These are phyloP conservation scores for Loriculus beryllinus DNA, from an alignment of 2,797 vertebrate species.

Conservation along the genomic window DNA sequence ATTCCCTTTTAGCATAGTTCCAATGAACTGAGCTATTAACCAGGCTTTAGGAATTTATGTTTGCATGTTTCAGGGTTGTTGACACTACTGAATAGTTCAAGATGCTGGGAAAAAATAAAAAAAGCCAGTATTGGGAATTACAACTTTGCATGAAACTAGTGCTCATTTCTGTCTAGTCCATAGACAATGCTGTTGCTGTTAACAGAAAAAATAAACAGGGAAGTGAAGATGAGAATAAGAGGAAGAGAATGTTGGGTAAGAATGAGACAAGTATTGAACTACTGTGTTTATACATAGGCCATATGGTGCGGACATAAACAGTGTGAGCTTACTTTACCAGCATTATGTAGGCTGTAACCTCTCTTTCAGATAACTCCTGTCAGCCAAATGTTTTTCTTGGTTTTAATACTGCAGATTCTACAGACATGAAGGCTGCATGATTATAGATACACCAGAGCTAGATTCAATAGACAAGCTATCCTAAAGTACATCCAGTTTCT, in stretches of 20 bases:
- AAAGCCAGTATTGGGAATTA: neutral
- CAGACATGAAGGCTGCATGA: neutral
- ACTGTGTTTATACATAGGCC: slow-evolving; percentile 19
- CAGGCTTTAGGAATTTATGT: neutral
- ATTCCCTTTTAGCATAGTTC: neutral
- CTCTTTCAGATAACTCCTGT: slow-evolving; percentile 11
- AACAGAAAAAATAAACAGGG: slow-evolving; percentile 33
- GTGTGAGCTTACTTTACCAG: slow-evolving; percentile 33
- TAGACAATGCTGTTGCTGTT: neutral
- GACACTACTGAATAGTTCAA: neutral
- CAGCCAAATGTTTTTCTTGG: neutral
- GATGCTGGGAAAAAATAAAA: neutral
- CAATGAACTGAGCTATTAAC: neutral
- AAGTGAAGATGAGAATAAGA: slow-evolving; percentile 28
- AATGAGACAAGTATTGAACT: slow-evolving; percentile 25
- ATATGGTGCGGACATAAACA: slow-evolving; percentile 41
- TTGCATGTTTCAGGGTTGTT: neutral
- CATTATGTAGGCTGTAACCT: slow-evolving; percentile 14
- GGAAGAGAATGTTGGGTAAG: slow-evolving; percentile 16
- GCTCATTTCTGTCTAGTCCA: neutral
- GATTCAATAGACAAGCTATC: neutral
- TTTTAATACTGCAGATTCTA: slow-evolving; percentile 3
- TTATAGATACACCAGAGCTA: neutral
- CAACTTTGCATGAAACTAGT: neutral
- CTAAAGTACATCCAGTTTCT: neutral